Evolutionary conservation across 2,113 vertebrate species (phyloP).

Genomic region (Cardinalis cardinalis): DNA sequence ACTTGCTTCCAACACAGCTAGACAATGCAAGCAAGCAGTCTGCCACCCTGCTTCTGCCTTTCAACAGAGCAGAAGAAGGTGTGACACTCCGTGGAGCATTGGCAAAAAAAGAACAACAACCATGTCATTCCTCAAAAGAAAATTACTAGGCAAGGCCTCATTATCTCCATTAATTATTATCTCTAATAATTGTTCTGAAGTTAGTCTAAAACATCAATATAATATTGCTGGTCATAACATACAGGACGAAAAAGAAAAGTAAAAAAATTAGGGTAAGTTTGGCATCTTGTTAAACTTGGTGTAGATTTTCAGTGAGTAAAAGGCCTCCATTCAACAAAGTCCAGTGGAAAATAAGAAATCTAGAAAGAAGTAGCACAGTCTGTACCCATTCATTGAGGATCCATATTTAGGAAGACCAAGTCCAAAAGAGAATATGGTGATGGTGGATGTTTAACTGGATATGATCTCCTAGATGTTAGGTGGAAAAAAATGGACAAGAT

Average conservation of each 20-base stretch:
- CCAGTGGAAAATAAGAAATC: not conserved
- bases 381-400: accelerated
- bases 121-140: not conserved
- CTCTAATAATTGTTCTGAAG: not conserved
- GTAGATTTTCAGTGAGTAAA: not conserved
- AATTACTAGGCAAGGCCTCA: not conserved
- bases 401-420: not conserved
- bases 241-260: not conserved
- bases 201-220: not conserved
- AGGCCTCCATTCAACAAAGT: not conserved
- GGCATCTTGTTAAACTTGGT: accelerated
- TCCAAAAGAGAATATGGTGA: not conserved
- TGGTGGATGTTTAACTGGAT: not conserved
- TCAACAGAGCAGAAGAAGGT: not conserved
- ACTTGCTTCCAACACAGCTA: not conserved
- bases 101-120: not conserved
- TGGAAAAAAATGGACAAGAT: not conserved
- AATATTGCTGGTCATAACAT: not conserved
- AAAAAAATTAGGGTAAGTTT: not conserved
- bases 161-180: not conserved
- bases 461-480: not conserved
- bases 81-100: not conserved
- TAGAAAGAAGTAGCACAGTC: not conserved
- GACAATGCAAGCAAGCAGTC: not conserved
- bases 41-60: not conserved